These are phyloP conservation scores for Thelaira solivaga DNA, from an alignment of 2,888 invertebrate genomes.

Conservation along the genomic window DNA sequence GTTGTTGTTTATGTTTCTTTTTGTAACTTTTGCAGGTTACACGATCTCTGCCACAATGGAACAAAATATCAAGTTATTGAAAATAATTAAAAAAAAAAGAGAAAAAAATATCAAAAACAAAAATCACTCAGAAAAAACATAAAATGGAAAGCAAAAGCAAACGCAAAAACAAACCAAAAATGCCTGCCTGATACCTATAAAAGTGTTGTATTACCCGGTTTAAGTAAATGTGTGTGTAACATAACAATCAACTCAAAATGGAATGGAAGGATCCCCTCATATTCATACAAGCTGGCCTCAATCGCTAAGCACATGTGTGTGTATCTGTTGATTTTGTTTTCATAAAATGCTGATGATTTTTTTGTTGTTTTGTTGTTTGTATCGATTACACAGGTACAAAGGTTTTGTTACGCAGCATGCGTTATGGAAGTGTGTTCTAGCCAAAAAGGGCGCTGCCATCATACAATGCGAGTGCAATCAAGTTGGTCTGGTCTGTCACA, in stretches of 20 bases:
- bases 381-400: slow-evolving; percentile 60
- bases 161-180: not conserved
- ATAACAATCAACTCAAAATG: slow-evolving; percentile 29
- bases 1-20: slow-evolving; percentile 2
- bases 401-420: slow-evolving; percentile 59
- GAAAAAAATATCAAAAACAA: no score
- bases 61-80: slow-evolving; percentile 24
- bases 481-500: slow-evolving; percentile 1
- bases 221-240: no score
- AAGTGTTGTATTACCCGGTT: slow-evolving; percentile 60
- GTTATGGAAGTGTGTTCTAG: slow-evolving; percentile 58
- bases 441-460: slow-evolving; percentile 34
- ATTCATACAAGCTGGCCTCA: slow-evolving; percentile 8
- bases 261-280: slow-evolving; percentile 46
- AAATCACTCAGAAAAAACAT: no score
- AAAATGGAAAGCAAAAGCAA: not conserved
- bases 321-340: not conserved
- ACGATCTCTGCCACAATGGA: slow-evolving; percentile 20
- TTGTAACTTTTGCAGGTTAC: slow-evolving; percentile 45
- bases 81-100: not conserved
- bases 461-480: not conserved
- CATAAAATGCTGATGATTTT: slow-evolving; percentile 15
- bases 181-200: slow-evolving; percentile 54
- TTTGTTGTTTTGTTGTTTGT: slow-evolving; percentile 47
- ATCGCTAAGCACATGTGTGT: no score